These are phyloP conservation scores for Corydoras sp. DNA, from an alignment of 2,113 vertebrate species.

Conservation along the genomic window DNA sequence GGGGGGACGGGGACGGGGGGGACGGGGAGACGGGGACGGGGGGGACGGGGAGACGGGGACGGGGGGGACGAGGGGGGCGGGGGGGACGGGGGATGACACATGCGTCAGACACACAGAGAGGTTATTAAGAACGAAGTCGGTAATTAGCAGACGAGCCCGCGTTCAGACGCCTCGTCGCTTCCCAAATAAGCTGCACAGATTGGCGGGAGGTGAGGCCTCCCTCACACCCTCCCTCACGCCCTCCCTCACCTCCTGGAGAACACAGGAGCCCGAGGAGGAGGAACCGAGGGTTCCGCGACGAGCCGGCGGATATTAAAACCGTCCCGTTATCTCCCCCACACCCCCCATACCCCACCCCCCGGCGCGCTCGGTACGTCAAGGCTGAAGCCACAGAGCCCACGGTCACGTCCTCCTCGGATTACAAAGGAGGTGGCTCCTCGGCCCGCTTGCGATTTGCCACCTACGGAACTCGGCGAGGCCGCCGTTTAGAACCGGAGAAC, in stretches of 20 bases:
- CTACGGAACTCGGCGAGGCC: no score
- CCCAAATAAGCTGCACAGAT: constrained; percentile 7
- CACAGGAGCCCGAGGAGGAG: neutral
- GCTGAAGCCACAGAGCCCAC: neutral
- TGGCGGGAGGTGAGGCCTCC: constrained; percentile 11
- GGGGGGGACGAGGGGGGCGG: no score
- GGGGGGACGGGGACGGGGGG: no score
- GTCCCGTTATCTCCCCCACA: neutral
- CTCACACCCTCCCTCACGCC: neutral
- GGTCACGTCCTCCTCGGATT: neutral
- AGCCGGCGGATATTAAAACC: neutral
- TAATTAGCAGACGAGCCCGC: neutral
- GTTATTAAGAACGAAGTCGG: constrained; percentile 11
- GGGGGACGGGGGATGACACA: neutral
- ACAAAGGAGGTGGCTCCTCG: neutral
- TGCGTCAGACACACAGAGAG: neutral
- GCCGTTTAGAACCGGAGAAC: neutral
- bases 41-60: no score
- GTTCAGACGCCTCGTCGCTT: neutral
- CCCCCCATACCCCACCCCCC: neutral
- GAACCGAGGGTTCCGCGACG: neutral
- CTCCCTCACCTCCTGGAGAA: neutral
- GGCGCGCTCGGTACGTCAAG: neutral
- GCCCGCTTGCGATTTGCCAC: neutral
- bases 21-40: no score